These are phyloP conservation scores for Trachelus troglodyta DNA, from an alignment of 2,888 invertebrate species.

Conservation along the genomic window DNA sequence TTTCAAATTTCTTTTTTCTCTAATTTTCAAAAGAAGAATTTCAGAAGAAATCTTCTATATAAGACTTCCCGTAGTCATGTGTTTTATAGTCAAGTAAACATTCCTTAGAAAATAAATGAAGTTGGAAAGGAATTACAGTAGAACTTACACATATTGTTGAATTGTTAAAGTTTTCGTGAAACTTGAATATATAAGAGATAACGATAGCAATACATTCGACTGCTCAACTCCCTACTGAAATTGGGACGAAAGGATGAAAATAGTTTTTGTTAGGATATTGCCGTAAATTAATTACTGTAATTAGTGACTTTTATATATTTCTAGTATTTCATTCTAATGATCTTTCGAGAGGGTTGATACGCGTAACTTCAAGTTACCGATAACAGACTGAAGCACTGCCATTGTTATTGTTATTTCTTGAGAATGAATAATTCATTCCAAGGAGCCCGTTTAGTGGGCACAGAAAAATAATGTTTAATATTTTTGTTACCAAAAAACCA, in stretches of 20 bases:
- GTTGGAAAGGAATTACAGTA: not conserved
- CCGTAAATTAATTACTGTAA: not conserved
- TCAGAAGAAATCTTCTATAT: not conserved
- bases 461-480: not conserved
- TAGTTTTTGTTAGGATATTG: not conserved
- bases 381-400: not conserved
- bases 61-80: not conserved
- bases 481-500: not conserved
- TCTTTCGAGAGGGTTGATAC: not conserved
- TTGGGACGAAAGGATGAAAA: not conserved
- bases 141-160: not conserved
- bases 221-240: not conserved
- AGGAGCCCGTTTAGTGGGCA: not conserved
- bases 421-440: not conserved
- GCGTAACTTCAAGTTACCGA: not conserved
- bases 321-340: not conserved
- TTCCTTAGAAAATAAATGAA: not conserved
- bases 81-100: not conserved
- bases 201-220: not conserved
- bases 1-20: not conserved
- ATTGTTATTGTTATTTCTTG: not conserved
- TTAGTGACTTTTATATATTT: not conserved
- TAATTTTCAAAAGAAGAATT: not conserved
- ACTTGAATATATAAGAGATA: not conserved
- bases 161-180: not conserved